Conservation (phyloP, 2,797 vertebrate species). For the Lithobates pipiens region DNA sequence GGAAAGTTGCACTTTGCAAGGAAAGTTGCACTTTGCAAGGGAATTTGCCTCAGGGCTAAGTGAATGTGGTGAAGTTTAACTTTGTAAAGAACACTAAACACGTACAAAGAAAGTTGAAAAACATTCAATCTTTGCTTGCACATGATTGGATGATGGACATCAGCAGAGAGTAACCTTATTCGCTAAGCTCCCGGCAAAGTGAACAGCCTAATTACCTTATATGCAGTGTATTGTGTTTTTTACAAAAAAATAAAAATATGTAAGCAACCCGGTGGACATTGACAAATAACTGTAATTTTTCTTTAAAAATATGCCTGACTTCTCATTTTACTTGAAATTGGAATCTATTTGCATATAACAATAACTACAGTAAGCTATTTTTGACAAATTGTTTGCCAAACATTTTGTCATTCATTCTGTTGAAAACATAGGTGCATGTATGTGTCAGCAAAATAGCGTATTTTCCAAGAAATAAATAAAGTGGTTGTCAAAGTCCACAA, state of each 20-base stretch:
- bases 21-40: too few species aligned
- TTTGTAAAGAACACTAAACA: too few species aligned
- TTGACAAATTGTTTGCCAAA: conserved; percentile 54
- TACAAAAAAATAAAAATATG: too few species aligned
- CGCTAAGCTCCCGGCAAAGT: too few species aligned
- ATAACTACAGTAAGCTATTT: conserved; percentile 51
- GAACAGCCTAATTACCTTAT: too few species aligned
- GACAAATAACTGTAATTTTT: conserved; percentile 29
- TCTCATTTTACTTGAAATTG: conserved; percentile 17
- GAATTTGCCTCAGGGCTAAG: too few species aligned
- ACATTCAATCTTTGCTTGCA: too few species aligned
- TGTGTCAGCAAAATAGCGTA: conserved; percentile 55
- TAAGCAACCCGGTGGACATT: conserved; percentile 24
- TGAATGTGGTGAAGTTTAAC: too few species aligned
- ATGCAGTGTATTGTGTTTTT: background rate
- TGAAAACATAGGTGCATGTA: conserved; percentile 32
- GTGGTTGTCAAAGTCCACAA: conserved; percentile 45
- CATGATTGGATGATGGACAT: too few species aligned
- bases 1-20: too few species aligned
- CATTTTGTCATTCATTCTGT: conserved; percentile 41
- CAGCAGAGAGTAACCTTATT: too few species aligned
- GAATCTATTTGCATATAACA: conserved; percentile 44
- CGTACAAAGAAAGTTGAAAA: too few species aligned
- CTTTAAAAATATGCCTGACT: background rate
- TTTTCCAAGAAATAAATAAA: conserved; percentile 51